Evolutionary conservation across 2,797 vertebrate genomes (phyloP), one percentile per base, ranked within the genome.

Genomic region (Parauchenoglanis punctatus): DNA sequence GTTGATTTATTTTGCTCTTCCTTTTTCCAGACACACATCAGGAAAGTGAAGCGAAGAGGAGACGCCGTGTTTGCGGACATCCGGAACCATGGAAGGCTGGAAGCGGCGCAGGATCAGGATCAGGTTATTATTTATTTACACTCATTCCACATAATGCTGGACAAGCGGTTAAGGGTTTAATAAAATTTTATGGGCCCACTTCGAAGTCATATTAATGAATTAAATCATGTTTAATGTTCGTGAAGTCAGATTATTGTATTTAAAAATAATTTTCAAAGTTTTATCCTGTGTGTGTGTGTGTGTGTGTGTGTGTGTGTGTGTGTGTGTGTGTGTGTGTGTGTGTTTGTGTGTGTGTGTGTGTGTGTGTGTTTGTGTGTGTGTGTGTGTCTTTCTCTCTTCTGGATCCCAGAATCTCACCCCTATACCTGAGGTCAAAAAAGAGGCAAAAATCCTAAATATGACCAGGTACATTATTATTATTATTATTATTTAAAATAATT

Each of bases 1-100:
- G 0, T 83, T 28, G 12, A 6, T 49, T 25, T 61, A 8, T 25
- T 63, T 58, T 82, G 35, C 40, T 7, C 1, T 17, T 73, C 31
- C 56, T 52, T 1, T 84, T 87, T 52, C 7, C 46, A 96, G 95
- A 87, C 88, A 31, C 92, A 89, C 46, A 77, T 95, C 25, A 92
- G 88, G 81, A 92, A 46, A 1, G 70, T 95, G 23, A 89, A 93
- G 5, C 89, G 85, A 87, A 93, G 90, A 88, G 92, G 93, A 23
- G 93, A 95, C 85, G 89, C 84, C 0, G 93, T 92, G 18, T 68
- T 95, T 1, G 58, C 87, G 4, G 81, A 89, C 7, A 61, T 94
- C 8, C 80, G 61, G 65, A 89, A 89, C 65, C 75, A 87, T 56
- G 73, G 85, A 28, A 70, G 81, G 31, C 83, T 59, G 18, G 86